Conservation (phyloP, 2,113 vertebrate species). For the Mormyrus iriodes region DNA sequence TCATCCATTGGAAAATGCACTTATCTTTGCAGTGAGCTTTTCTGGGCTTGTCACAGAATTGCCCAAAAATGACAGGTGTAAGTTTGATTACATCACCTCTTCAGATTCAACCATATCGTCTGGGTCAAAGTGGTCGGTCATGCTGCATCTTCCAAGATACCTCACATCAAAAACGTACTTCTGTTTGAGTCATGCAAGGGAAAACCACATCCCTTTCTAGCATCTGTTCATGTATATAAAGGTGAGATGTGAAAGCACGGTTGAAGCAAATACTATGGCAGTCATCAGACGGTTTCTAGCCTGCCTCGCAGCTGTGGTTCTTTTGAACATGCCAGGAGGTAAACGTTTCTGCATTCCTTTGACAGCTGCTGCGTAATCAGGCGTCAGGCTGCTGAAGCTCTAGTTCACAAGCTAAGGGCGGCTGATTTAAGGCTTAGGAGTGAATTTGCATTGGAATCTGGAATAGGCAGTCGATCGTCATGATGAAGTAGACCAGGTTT, state of each 20-base stretch:
- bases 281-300: not conserved
- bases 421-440: not conserved
- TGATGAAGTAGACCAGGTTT: not conserved
- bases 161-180: not conserved
- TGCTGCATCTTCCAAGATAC: not conserved
- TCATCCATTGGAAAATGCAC: too few species aligned
- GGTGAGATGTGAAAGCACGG: not conserved
- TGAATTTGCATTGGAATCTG: not conserved
- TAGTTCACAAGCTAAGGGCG: not conserved
- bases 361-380: not conserved
- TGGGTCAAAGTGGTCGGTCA: not conserved
- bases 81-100: not conserved
- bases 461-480: not conserved
- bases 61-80: not conserved
- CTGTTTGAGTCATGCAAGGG: not conserved
- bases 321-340: conserved; percentile 12
- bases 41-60: not conserved
- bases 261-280: not conserved
- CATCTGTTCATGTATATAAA: not conserved
- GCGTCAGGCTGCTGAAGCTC: not conserved
- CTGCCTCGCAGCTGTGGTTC: not conserved
- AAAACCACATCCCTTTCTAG: conserved; percentile 16
- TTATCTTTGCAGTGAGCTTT: not conserved
- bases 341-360: not conserved
- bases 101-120: not conserved